phyloP scores from a whole-genome alignment of 2,888 invertebrate species.

The Embidobia sp. region DNA sequence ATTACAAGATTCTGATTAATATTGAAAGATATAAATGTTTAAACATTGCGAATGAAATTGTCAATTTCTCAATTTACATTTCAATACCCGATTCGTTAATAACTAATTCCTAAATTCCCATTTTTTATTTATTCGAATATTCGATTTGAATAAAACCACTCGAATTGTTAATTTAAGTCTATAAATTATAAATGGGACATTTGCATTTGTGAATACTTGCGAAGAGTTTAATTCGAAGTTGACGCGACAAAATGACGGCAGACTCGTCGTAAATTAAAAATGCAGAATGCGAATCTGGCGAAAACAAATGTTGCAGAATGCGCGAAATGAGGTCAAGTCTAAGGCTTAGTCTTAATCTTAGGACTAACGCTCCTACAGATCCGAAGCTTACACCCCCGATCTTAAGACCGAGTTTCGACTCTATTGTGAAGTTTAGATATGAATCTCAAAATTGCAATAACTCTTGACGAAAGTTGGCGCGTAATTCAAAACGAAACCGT shows the following conservation, averaged over 20 bases:
- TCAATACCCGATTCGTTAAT: no score
- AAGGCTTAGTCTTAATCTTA: constrained; percentile 34
- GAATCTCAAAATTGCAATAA: constrained; percentile 57
- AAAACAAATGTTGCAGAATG: constrained; percentile 7
- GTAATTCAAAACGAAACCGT: constrained; percentile 45
- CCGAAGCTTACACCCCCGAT: constrained; percentile 17
- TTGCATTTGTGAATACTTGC: no score
- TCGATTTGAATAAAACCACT: no score
- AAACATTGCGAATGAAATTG: no score
- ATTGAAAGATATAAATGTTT: no score
- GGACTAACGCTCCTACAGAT: constrained; percentile 13
- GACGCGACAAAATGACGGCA: no score
- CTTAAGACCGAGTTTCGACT: constrained; percentile 25
- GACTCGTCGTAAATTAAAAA: constrained; percentile 14
- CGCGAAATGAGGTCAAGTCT: constrained; percentile 17
- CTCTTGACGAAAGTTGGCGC: constrained; percentile 50
- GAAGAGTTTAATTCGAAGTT: neutral
- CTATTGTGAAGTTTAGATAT: constrained; percentile 50
- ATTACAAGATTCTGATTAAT: no score
- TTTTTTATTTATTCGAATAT: no score
- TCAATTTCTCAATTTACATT: no score
- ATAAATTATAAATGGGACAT: no score
- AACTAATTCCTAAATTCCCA: no score
- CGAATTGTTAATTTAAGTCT: no score
- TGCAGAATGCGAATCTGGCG: neutral